phyloP scores from a whole-genome alignment of 2,113 vertebrate genomes.

The Callaeas wilsoni region DNA sequence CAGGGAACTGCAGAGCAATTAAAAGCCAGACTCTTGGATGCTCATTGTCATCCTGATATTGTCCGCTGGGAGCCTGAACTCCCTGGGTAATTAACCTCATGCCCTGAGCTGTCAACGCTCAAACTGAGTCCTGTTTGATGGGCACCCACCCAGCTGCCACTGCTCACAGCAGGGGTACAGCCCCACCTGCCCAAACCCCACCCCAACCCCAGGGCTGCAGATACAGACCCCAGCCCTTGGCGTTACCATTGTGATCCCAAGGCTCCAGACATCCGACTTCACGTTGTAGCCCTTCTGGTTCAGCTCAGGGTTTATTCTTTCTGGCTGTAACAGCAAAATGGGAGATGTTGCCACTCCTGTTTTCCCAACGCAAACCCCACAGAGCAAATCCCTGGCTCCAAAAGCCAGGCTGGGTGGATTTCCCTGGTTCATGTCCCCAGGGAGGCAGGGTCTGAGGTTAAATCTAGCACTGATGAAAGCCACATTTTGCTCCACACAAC shows the following conservation, averaged over 20 bases:
- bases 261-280: slow-evolving; percentile 80
- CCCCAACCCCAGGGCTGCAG: not conserved
- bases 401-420: not conserved
- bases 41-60: not conserved
- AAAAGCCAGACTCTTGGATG: not conserved
- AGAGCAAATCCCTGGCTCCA: not conserved
- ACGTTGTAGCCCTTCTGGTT: slow-evolving; percentile 83
- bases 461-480: not conserved
- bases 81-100: not conserved
- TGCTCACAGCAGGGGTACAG: not conserved
- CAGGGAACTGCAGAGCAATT: not conserved
- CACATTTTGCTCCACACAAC: not conserved
- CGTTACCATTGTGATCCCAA: slow-evolving; percentile 79
- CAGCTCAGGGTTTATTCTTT: slow-evolving; percentile 80
- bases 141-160: not conserved
- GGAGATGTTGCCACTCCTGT: not conserved
- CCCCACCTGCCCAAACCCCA: not conserved
- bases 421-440: not conserved
- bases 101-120: not conserved
- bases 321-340: slow-evolving; percentile 60
- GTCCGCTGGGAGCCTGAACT: not conserved
- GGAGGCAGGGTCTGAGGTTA: not conserved
- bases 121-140: not conserved
- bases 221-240: not conserved
- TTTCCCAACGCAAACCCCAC: not conserved